Conservation (phyloP, 2,113 vertebrate genomes). For the Sphaerodactylus townsendi region DNA sequence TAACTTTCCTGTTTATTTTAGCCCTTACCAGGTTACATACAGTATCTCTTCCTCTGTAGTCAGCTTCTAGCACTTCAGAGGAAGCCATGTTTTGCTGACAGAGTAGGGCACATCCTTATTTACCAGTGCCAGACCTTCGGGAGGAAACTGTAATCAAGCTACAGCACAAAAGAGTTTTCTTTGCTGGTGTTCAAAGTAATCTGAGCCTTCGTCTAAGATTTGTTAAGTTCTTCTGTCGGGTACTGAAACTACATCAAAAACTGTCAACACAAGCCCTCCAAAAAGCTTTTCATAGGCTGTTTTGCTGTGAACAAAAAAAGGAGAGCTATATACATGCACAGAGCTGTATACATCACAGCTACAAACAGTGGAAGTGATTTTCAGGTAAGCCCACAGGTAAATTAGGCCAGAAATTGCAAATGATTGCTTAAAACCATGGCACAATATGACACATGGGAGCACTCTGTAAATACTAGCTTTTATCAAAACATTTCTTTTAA, state of each 20-base stretch:
- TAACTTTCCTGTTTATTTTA: conserved; percentile 55
- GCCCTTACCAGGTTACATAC: conserved; percentile 22
- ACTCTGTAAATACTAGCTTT: conserved; percentile 7
- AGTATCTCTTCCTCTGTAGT: conserved; percentile 41
- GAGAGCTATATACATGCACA: not conserved
- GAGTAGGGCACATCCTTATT: conserved; percentile 15
- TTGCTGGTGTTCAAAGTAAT: not conserved
- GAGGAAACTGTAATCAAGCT: conserved; percentile 6
- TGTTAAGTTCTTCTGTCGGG: not conserved
- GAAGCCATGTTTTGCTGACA: conserved; percentile 52
- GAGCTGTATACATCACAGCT: too few relatives aligned
- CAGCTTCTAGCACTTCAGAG: conserved; percentile 41
- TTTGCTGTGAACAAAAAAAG: not conserved
- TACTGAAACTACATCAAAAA: not conserved
- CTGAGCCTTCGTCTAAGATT: accelerated
- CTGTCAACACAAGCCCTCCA: not conserved
- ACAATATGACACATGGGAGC: not conserved
- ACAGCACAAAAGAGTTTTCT: not conserved
- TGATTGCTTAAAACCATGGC: accelerated
- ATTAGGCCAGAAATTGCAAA: not conserved
- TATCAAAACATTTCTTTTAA: conserved; percentile 1
- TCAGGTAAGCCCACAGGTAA: not conserved
- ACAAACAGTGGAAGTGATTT: not conserved
- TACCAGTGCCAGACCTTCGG: not conserved
- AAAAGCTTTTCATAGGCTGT: not conserved